phyloP scores from a whole-genome alignment of 2,113 vertebrate species.

The Typhlomys cinereus region DNA sequence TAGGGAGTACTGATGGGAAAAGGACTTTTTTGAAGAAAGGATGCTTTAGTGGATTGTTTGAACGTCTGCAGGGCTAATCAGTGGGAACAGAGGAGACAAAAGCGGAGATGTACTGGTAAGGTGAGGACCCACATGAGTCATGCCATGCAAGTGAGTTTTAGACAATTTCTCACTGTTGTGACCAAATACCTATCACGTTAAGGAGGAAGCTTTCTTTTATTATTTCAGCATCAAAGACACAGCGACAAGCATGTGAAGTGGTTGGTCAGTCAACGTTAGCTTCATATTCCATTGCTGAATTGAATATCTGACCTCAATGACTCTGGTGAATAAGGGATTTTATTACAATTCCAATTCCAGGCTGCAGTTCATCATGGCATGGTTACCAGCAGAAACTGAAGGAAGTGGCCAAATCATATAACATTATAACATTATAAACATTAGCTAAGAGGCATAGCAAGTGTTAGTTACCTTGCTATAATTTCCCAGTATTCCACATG shows the following conservation, averaged over 20 bases:
- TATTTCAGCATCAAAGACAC: background rate
- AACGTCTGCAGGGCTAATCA: background rate
- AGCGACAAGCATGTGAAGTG: background rate
- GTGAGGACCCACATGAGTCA: background rate
- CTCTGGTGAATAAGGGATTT: no score
- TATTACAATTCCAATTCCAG: no score
- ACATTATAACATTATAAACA: no score
- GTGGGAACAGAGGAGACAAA: background rate
- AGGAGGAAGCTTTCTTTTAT: background rate
- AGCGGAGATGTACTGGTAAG: background rate
- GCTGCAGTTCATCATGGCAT: no score
- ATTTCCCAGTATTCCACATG: no score
- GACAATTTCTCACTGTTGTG: background rate
- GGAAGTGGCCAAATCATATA: no score
- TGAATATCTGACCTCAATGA: no score
- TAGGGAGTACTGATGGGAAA: background rate
- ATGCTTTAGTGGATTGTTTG: background rate
- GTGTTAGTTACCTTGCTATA: no score
- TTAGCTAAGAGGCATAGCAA: no score
- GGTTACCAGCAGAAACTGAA: no score
- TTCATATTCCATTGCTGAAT: no score
- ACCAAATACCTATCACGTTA: background rate
- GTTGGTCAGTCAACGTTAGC: no score
- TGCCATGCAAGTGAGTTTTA: background rate
- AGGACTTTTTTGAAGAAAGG: background rate